Conservation (phyloP, 2,888 invertebrate species). For the Drosophila monieri region DNA sequence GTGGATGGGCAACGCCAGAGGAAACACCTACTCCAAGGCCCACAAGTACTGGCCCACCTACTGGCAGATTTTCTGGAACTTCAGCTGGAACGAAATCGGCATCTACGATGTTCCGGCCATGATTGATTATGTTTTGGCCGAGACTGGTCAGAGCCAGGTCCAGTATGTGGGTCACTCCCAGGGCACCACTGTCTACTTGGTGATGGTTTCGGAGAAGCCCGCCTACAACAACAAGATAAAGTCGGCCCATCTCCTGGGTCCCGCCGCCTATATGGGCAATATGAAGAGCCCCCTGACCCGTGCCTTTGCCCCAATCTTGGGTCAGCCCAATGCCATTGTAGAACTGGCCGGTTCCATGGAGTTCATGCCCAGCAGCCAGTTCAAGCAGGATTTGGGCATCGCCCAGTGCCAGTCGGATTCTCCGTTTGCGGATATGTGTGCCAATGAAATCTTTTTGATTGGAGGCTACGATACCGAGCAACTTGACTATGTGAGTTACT, state of each 20-base stretch:
- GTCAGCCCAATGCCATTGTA: conserved; percentile 74
- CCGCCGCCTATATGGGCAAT: conserved; percentile 85
- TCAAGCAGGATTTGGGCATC: conserved; percentile 83
- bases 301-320: conserved; percentile 69
- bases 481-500: conserved; percentile 82
- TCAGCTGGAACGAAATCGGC: conserved; percentile 95
- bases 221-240: conserved; percentile 67
- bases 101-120: conserved; percentile 93
- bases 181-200: conserved; percentile 92
- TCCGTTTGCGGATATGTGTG: conserved; percentile 85
- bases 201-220: conserved; percentile 80
- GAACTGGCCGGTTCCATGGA: conserved; percentile 76
- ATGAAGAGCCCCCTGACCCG: conserved; percentile 82
- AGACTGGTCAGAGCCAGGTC: conserved; percentile 63
- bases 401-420: conserved; percentile 83
- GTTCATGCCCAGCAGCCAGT: conserved; percentile 73
- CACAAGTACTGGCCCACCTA: conserved; percentile 84
- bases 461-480: conserved; percentile 84
- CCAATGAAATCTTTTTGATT: conserved; percentile 87
- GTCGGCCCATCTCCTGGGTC: conserved; percentile 84
- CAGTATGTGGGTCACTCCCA: conserved; percentile 95
- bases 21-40: conserved; percentile 86
- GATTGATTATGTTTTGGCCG: conserved; percentile 87
- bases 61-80: conserved; percentile 78
- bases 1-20: conserved; percentile 93